phyloP scores from a whole-genome alignment of 2,888 invertebrate species.

The Eupithecia exiguata region DNA sequence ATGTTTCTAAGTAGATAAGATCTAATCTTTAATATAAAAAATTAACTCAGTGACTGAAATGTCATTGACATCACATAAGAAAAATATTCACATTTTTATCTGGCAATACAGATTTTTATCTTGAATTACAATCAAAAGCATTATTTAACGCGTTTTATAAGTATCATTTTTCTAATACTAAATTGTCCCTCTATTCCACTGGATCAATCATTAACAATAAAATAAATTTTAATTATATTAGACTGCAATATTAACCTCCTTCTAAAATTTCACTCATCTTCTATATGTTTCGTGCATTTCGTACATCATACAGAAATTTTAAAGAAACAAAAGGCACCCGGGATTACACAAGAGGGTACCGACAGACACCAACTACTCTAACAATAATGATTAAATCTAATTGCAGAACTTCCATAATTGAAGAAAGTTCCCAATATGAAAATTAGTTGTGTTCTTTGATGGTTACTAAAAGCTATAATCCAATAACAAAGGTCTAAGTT shows the following conservation, averaged over 20 bases:
- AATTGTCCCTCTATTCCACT: constrained; percentile 78
- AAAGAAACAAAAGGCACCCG: constrained; percentile 81
- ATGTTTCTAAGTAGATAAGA: constrained; percentile 65
- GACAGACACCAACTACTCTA: constrained; percentile 83
- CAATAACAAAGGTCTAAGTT: background rate
- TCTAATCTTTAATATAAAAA: constrained; percentile 80
- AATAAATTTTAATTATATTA: constrained; percentile 78
- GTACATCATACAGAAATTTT: constrained; percentile 90
- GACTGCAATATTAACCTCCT: constrained; percentile 67
- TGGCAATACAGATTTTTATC: constrained; percentile 83
- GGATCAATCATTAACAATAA: constrained; percentile 77
- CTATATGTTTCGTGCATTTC: constrained; percentile 95
- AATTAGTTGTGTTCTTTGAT: constrained; percentile 59
- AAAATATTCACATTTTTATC: constrained; percentile 84
- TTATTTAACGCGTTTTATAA: constrained; percentile 65
- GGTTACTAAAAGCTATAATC: constrained; percentile 41
- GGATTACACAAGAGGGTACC: constrained; percentile 81
- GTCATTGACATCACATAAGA: constrained; percentile 81
- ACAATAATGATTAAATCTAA: constrained; percentile 81
- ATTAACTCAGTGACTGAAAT: constrained; percentile 81
- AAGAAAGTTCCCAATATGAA: constrained; percentile 60
- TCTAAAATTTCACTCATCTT: constrained; percentile 85
- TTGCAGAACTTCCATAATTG: constrained; percentile 65
- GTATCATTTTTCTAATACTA: constrained; percentile 76
- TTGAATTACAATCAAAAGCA: constrained; percentile 77